phyloP scores from a whole-genome alignment of 2,888 invertebrate genomes.

The Lydus trimaculatus region DNA sequence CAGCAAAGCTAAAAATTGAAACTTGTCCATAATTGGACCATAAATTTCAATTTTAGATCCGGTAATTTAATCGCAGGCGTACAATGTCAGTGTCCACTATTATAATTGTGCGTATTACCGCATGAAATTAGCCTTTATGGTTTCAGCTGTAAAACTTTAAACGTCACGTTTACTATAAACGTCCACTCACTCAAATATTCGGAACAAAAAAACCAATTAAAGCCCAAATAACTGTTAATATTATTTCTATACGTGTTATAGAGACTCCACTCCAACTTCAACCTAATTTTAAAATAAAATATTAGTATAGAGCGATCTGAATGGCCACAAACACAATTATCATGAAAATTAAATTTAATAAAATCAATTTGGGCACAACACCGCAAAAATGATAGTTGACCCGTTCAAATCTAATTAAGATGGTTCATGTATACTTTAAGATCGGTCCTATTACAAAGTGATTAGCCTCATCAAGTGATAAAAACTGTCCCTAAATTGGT shows the following conservation, averaged over 20 bases:
- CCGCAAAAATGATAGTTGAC: neutral
- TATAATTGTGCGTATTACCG: too few relatives aligned
- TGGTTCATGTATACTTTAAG: neutral
- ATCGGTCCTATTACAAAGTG: conserved; percentile 16
- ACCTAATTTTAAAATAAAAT: neutral
- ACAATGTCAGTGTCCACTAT: neutral
- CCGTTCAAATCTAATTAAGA: neutral
- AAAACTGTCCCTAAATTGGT: conserved; percentile 19
- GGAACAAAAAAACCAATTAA: neutral
- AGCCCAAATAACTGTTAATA: neutral
- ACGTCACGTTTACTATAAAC: too few relatives aligned
- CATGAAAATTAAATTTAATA: neutral
- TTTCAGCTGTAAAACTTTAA: too few relatives aligned
- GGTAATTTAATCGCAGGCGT: neutral
- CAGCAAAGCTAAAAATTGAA: too few relatives aligned
- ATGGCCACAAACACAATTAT: neutral
- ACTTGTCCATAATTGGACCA: too few relatives aligned
- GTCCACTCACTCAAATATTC: too few relatives aligned
- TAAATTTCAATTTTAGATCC: neutral
- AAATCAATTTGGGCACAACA: neutral
- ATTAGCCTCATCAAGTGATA: conserved; percentile 17
- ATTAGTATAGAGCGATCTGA: neutral
- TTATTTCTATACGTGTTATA: neutral
- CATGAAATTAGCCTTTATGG: too few relatives aligned
- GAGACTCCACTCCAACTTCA: neutral